A percentile compares a stretch with the other conserved stretches of the same genome.
These are phyloP conservation scores for Empis stercorea DNA, from an alignment of 2,888 invertebrate species.

Conservation along the genomic window DNA sequence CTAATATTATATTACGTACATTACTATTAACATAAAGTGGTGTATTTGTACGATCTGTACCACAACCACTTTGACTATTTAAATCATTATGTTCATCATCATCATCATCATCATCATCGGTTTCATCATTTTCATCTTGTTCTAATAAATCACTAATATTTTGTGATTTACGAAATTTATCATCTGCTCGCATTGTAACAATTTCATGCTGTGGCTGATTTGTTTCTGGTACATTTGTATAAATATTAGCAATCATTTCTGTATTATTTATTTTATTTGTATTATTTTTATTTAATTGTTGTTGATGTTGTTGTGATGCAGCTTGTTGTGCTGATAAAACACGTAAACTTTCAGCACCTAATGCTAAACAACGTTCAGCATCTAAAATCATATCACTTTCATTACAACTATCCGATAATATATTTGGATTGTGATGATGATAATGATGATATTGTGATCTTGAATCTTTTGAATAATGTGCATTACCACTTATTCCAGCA, in stretches of 20 bases:
- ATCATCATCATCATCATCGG: background rate
- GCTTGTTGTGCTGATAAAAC: constrained; percentile 8
- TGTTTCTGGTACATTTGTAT: constrained; percentile 51
- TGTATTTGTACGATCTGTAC: constrained; percentile 21
- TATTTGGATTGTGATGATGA: constrained; percentile 48
- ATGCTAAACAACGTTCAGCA: constrained; percentile 21
- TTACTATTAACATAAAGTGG: constrained; percentile 32
- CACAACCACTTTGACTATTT: constrained; percentile 18
- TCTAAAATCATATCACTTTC: constrained; percentile 36
- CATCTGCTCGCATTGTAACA: constrained; percentile 23
- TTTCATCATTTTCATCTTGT: constrained; percentile 23
- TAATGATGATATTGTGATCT: background rate
- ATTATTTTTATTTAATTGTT: constrained; percentile 1
- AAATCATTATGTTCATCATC: constrained; percentile 22
- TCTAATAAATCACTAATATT: constrained; percentile 27
- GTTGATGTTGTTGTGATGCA: no score
- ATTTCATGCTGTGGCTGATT: constrained; percentile 47
- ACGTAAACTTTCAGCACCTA: constrained; percentile 31
- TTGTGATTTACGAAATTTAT: constrained; percentile 24
- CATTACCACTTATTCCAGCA: constrained; percentile 10
- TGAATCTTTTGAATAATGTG: constrained; percentile 16
- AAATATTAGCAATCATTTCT: constrained; percentile 43
- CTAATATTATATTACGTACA: constrained; percentile 8
- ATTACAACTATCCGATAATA: constrained; percentile 50
- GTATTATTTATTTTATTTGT: constrained; percentile 31